Evolutionary conservation across 2,113 vertebrate species (phyloP), one percentile per base, ranked within the genome.

Genomic region (Lagopus muta): DNA sequence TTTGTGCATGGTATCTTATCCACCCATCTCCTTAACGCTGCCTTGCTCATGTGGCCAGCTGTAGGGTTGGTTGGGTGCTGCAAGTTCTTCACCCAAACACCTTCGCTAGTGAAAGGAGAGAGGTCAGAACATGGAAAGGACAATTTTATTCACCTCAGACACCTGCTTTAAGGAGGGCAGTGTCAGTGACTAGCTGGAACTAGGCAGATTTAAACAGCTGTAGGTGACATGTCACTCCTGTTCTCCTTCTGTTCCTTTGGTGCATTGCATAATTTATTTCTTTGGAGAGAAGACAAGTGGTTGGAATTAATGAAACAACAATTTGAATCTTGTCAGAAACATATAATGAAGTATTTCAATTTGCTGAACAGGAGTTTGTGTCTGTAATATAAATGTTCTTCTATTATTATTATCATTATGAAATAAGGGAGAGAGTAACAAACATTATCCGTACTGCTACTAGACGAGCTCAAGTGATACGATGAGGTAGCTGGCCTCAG

Each of bases 11-110:
- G 28, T 34, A 32, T 79, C 40, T 84, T 15, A 34, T 69, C n/a
- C 13, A 62, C 24, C 5, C n/a, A 40, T 58, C 36, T 71, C 22
- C 36, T 24, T 62, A 34, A 15, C 8, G 25, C 21, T 16, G 4
- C 0, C 0, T 32, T n/a, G 20, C 27, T 60, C 13, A 19, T 30
- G 27, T 47, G 15, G 64, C 17, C 24, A 76, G 3, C 28, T 50
- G 70, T 43, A 18, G 43, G 61, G 8, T 21, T 75, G 30, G 11
- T 30, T 54, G 55, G 8, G 24, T 62, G 30, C 57, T 80, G 64
- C 22, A 80, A 52, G 7, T 14, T 70, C 22, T 27, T 79, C 43
- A 76, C 11, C 15, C 20, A 36, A 79, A 43, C 10, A 12, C 48
- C 18, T 86, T 92, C 27, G 7, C 5, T 43, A 30, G 43, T 25